These are phyloP conservation scores for Drosophila trichaetosa DNA, from an alignment of 2,888 invertebrate species.

Conservation along the genomic window DNA sequence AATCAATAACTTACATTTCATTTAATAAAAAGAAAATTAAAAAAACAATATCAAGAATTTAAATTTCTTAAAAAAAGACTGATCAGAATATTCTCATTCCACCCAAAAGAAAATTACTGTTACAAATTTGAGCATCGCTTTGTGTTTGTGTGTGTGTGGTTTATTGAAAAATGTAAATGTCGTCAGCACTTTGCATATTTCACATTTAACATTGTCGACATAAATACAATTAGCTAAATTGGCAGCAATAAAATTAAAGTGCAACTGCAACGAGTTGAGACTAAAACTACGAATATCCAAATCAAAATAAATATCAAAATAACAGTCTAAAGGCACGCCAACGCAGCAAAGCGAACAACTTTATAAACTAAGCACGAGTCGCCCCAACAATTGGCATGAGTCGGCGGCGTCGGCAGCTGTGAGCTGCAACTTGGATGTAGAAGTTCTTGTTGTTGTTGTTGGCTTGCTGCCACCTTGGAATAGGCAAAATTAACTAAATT, in stretches of 20 bases:
- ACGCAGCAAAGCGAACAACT: slow-evolving; percentile 73
- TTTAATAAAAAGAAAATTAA: neutral
- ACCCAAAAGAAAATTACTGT: neutral
- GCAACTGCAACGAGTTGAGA: slow-evolving; percentile 51
- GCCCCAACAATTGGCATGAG: slow-evolving; percentile 54
- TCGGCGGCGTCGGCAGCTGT: slow-evolving; percentile 49
- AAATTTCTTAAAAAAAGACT: neutral
- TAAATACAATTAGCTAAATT: slow-evolving; percentile 75
- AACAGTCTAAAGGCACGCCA: slow-evolving; percentile 64
- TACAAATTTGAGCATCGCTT: neutral
- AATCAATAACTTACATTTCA: neutral
- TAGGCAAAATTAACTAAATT: slow-evolving; percentile 82
- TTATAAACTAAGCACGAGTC: slow-evolving; percentile 64
- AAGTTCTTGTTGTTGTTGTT: slow-evolving; percentile 42
- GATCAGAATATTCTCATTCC: neutral
- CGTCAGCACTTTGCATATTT: slow-evolving; percentile 10
- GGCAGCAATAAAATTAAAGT: slow-evolving; percentile 71
- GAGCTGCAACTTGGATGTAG: slow-evolving; percentile 38
- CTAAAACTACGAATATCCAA: slow-evolving; percentile 29
- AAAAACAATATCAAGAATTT: too few species aligned
- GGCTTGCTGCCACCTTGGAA: slow-evolving; percentile 79
- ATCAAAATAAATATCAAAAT: slow-evolving; percentile 43
- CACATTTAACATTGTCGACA: slow-evolving; percentile 41
- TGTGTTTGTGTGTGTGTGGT: neutral
- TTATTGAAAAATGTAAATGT: slow-evolving; percentile 22